phyloP scores from a whole-genome alignment of 1,140 invertebrate species.

The Adelges cooleyi region DNA sequence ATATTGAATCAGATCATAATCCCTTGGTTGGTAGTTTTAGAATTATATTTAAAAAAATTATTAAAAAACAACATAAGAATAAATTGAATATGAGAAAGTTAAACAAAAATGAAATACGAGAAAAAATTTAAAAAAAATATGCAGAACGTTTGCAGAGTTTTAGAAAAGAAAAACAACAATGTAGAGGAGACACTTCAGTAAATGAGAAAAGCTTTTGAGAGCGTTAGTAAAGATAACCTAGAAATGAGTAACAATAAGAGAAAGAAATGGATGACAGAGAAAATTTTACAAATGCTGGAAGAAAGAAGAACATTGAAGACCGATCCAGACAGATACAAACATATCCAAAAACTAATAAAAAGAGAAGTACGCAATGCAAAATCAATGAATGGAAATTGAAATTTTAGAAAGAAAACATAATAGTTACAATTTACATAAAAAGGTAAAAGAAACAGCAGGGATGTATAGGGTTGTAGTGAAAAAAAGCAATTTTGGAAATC shows the following conservation, averaged over 20 bases:
- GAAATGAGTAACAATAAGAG: not conserved
- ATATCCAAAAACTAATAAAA: not conserved
- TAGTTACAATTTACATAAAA: constrained; percentile 30
- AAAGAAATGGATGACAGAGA: not conserved
- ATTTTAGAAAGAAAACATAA: constrained; percentile 15
- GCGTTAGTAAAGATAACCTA: constrained; percentile 5
- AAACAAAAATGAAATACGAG: constrained; percentile 2
- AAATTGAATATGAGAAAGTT: constrained; percentile 16
- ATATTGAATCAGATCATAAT: constrained; percentile 36
- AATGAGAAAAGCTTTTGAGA: not conserved
- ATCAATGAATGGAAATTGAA: constrained; percentile 28
- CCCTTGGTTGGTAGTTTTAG: constrained; percentile 31
- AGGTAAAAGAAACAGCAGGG: constrained; percentile 25
- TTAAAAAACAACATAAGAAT: not conserved
- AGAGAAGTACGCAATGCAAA: constrained; percentile 6
- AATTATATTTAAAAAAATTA: constrained; percentile 29
- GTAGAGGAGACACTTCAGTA: constrained; percentile 24
- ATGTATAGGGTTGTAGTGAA: no score
- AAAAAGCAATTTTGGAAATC: no score
- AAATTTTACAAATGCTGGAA: not conserved
- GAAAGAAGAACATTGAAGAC: not conserved
- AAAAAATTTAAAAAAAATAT: constrained; percentile 27
- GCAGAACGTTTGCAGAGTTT: constrained; percentile 34
- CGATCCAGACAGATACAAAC: not conserved
- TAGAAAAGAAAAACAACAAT: constrained; percentile 33